phyloP scores from a whole-genome alignment of 2,888 invertebrate species.

The Polyommatus icarus region DNA sequence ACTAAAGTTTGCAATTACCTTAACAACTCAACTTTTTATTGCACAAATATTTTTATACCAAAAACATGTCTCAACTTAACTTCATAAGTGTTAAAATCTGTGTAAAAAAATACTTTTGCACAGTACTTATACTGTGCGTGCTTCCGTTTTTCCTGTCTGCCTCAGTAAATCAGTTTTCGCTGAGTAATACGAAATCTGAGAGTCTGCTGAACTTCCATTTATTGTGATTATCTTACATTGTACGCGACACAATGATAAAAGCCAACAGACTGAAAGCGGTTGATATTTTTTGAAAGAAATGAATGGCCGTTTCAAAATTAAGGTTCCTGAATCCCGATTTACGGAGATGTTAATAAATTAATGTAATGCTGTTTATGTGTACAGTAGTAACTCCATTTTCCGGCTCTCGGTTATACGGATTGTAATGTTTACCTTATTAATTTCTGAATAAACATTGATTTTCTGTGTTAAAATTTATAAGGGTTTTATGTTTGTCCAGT shows the following conservation, averaged over 20 bases:
- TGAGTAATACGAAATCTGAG: constrained; percentile 59
- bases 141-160: constrained; percentile 37
- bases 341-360: neutral
- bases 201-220: constrained; percentile 58
- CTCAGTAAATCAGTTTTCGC: constrained; percentile 64
- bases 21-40: too few relatives aligned
- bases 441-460: too few relatives aligned
- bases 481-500: too few relatives aligned
- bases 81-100: too few relatives aligned
- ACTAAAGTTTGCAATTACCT: too few relatives aligned
- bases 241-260: constrained; percentile 15
- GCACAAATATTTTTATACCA: too few relatives aligned
- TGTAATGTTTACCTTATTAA: too few relatives aligned
- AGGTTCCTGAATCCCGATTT: neutral
- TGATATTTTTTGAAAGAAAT: neutral
- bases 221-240: constrained; percentile 51
- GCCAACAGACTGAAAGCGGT: constrained; percentile 12
- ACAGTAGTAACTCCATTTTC: neutral
- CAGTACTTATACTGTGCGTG: neutral
- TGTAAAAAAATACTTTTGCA: too few relatives aligned
- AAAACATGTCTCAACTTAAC: too few relatives aligned
- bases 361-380: neutral
- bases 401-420: too few relatives aligned
- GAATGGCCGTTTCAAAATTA: constrained; percentile 6
- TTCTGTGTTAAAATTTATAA: too few relatives aligned